These are phyloP conservation scores for Yponomeuta evonymella DNA, from an alignment of 2,888 invertebrate genomes.

Conservation along the genomic window DNA sequence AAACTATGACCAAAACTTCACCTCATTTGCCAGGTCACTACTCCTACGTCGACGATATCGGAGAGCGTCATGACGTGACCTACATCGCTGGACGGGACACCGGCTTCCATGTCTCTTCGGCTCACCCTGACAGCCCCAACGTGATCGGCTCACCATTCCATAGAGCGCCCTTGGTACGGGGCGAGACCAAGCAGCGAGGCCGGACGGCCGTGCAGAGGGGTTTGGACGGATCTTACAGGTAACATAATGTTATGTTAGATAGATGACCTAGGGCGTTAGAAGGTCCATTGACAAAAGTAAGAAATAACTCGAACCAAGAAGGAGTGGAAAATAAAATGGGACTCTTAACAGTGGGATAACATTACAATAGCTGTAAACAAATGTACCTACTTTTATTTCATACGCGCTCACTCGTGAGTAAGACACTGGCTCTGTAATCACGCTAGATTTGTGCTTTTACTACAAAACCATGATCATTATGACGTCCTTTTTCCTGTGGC, in stretches of 20 bases:
- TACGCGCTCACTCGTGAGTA: too few species aligned
- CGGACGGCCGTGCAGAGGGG: constrained; percentile 83
- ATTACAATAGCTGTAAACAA: too few species aligned
- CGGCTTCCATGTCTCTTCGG: constrained; percentile 84
- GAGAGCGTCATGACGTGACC: constrained; percentile 84
- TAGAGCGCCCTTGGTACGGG: constrained; percentile 77
- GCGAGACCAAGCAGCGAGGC: constrained; percentile 80
- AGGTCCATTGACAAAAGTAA: background rate
- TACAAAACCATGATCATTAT: too few species aligned
- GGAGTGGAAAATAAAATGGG: too few species aligned
- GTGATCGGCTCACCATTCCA: constrained; percentile 80
- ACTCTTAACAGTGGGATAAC: too few species aligned
- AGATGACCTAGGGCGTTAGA: background rate
- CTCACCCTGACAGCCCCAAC: constrained; percentile 81
- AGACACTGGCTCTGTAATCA: background rate
- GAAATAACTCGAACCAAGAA: too few species aligned
- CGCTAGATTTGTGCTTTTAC: too few species aligned
- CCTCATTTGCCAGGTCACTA: constrained; percentile 72
- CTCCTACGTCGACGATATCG: constrained; percentile 84
- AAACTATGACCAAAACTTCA: background rate
- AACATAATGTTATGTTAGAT: background rate
- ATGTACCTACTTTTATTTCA: too few species aligned
- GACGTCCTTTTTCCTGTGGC: too few species aligned
- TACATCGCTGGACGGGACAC: constrained; percentile 85
- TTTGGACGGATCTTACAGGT: constrained; percentile 76